Evolutionary conservation across 37 sponge, comb jelly and placozoan genomes (phyloP), one percentile per base, ranked within the genome.

Genomic region (Cliona cf. orientalis): DNA sequence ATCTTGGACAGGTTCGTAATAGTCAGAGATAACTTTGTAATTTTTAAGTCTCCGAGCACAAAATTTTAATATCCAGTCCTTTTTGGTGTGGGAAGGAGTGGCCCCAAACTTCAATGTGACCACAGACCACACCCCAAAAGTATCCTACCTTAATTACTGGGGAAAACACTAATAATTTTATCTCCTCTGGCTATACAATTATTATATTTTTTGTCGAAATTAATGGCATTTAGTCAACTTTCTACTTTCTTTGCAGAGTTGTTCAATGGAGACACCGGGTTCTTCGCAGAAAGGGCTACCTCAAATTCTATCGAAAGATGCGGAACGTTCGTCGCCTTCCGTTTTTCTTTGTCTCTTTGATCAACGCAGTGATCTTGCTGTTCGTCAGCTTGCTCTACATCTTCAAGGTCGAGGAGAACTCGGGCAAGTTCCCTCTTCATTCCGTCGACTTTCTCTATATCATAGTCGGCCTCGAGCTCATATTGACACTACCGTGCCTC

Each of bases 261-360:
- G 60, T 88, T 7, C 95, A 95, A 38, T 81, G 83, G 81, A 37
- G 79, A 22, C 95, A 95, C 66, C 89, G 78, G 45, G 53, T 68
- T 32, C 80, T 87, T 23, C 71, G 95, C 0, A 84, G 79, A 60
- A 81, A 82, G 39, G 95, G 95, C 58, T 95, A 95, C 58, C 86
- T 95, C 60, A 88, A 83, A 43, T 92, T 91, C 64, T 95, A 95
- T 43, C 69, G 89, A 2, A 58, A 61, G 46, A 92, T 86, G 78
- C 83, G 83, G 75, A 87, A 88, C 32, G 21, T 95, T 31, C 56
- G 95, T 40, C 75, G 95, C 22, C 60, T 95, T 9, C 95, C 95
- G 1, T 85, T 95, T 41, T 33, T 85, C 59, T 70, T 86, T 1
- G 69, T 89, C 28, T 95, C 95, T 22, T 5, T 73, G 72, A 80